Conservation (phyloP, 2,888 invertebrate genomes). For the Malthinus flaveolus region DNA sequence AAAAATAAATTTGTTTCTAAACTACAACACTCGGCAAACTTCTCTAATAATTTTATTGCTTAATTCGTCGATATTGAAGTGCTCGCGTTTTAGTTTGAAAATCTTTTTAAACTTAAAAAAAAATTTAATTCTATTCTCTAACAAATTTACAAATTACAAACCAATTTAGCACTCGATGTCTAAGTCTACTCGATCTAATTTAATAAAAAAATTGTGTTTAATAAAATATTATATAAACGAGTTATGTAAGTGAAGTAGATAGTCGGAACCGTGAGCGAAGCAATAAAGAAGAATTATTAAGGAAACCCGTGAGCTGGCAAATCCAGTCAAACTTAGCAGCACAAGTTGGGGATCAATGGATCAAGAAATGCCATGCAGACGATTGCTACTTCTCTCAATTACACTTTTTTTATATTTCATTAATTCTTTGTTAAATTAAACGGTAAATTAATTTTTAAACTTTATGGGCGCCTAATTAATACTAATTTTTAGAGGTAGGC, state of each 20-base stretch:
- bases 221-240: slow-evolving; percentile 31
- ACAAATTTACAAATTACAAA: too few relatives aligned
- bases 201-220: slow-evolving; percentile 15
- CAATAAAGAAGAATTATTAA: slow-evolving; percentile 57
- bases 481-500: too few relatives aligned
- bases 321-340: slow-evolving; percentile 56
- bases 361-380: slow-evolving; percentile 40
- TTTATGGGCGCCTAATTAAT: neutral
- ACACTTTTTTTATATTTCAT: slow-evolving; percentile 2
- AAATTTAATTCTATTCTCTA: too few relatives aligned
- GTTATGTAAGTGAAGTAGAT: slow-evolving; percentile 29
- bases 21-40: too few relatives aligned
- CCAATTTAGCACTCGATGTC: too few relatives aligned
- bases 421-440: slow-evolving; percentile 1
- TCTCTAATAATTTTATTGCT: too few relatives aligned
- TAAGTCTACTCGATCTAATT: too few relatives aligned
- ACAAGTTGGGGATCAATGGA: slow-evolving; percentile 57
- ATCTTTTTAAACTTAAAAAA: too few relatives aligned
- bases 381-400: slow-evolving; percentile 3
- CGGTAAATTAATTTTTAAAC: neutral
- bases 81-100: too few relatives aligned
- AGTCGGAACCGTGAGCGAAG: slow-evolving; percentile 44
- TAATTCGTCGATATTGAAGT: too few relatives aligned
- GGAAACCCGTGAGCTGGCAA: slow-evolving; percentile 55
- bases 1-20: too few relatives aligned